Percentiles rank a stretch among this genome's conserved stretches.
phyloP scores from a whole-genome alignment of 2,113 vertebrate species.

The Pseudolaguvia tuberculata region DNA sequence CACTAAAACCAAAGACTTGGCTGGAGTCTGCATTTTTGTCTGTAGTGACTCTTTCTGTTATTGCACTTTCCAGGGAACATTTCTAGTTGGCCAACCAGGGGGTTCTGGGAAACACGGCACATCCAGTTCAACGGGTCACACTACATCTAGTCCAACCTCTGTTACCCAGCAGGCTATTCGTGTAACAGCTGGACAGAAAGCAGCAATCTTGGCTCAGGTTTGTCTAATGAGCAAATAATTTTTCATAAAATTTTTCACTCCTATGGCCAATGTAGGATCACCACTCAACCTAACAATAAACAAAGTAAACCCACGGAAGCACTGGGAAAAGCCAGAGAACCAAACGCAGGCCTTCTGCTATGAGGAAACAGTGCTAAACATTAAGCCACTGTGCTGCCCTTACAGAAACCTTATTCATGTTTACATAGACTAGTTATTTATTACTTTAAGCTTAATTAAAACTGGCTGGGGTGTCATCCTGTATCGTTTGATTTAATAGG shows the following conservation, averaged over 20 bases:
- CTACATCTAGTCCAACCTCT: constrained; percentile 71
- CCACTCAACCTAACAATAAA: too few species aligned
- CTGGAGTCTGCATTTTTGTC: too few species aligned
- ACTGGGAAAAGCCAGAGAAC: too few species aligned
- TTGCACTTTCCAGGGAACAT: constrained; percentile 79
- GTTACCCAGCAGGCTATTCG: constrained; percentile 84
- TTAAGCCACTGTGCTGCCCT: too few species aligned
- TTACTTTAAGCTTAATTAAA: not conserved
- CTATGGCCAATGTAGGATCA: too few species aligned
- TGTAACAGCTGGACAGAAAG: constrained; percentile 92
- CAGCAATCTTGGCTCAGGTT: constrained; percentile 90
- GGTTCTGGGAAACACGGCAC: constrained; percentile 80
- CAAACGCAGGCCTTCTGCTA: too few species aligned
- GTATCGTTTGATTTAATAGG: constrained; percentile 60
- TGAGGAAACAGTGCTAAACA: not conserved
- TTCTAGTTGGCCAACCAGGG: constrained; percentile 91
- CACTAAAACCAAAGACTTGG: too few species aligned
- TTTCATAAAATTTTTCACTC: not conserved
- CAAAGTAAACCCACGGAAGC: too few species aligned
- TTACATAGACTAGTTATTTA: not conserved
- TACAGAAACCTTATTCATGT: not conserved
- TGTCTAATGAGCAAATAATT: constrained; percentile 11
- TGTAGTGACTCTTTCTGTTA: not conserved
- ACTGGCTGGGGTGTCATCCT: not conserved
- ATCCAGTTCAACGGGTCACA: constrained; percentile 72